Base-by-base conservation (phyloP, 2,888 invertebrate species). In the Melipona beecheii region DNA sequence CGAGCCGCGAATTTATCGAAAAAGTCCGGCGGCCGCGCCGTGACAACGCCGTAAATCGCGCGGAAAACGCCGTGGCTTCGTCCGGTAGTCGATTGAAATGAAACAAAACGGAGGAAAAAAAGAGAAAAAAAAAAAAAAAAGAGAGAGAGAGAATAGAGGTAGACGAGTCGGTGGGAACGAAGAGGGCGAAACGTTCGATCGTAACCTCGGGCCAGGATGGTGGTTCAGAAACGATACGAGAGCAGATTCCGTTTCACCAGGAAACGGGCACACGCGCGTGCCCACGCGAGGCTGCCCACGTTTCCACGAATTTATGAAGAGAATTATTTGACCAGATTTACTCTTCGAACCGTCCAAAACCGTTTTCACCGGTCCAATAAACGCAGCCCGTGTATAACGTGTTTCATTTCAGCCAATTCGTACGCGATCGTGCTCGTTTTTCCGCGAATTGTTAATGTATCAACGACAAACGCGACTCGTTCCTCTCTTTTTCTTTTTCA, bases 151-250 rank as follows among this genome's bases (percentile, higher is more conserved):
- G 64, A 43, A 9, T 43, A 11, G 11, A 4, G 21, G 36, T 21
- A 66, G 71, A 50, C 5, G n/a, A 21, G n/a, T 9, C 13, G 15
- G 9, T 6, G n/a, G 43, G 24, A n/a, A 43, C 43, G 64, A 60
- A 62, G 62, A 66, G 69, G 49, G 56, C 4, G 54, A 64, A 52
- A 71, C 68, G 65, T 78, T 79, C 24, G 68, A 68, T 72, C 72
- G 56, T 49, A 64, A 36, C 43, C 31, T 68, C n/a, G 43, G 64
- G 68, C 27, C 31, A 62, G 64, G 74, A 52, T 86, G 76, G 70
- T 86, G 74, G 83, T 71, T 82, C 78, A 86, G 82, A 72, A 86
- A 79, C 76, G 86, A 86, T 86, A 79, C 78, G 73, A 72, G 81
- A 64, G 52, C 68, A 71, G 58, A 86, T 74, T 58, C 68, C 64